Evolutionary conservation across 2,888 invertebrate species (phyloP).

Genomic region (Seira sanloemensis): DNA sequence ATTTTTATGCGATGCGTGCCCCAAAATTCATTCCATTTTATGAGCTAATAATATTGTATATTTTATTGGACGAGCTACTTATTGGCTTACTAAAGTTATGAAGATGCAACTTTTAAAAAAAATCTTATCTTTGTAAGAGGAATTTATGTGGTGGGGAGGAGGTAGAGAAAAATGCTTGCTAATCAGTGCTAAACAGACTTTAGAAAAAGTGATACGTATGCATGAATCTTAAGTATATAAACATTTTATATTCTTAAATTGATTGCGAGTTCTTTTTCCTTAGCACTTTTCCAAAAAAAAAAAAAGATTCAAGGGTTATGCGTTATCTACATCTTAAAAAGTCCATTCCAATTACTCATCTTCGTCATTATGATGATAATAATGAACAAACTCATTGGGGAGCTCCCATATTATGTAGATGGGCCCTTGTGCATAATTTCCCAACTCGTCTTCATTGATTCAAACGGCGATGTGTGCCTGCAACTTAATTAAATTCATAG

Average conservation of each 20-base stretch:
- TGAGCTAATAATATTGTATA: neutral
- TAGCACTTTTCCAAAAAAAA: neutral
- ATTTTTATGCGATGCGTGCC: neutral
- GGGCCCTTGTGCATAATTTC: no score
- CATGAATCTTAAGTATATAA: constrained; percentile 24
- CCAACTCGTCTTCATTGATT: no score
- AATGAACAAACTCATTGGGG: constrained; percentile 34
- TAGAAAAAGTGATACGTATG: constrained; percentile 33
- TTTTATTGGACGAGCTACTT: neutral
- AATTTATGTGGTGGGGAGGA: no score
- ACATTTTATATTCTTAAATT: neutral
- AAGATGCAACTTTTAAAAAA: neutral
- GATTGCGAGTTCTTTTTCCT: constrained; percentile 16
- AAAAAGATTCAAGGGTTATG: constrained; percentile 5
- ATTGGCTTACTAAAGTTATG: neutral
- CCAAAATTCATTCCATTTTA: neutral
- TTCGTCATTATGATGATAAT: constrained; percentile 19
- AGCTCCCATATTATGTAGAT: no score
- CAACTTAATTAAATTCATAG: no score
- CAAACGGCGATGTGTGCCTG: no score
- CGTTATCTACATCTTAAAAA: constrained; percentile 53
- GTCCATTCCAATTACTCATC: constrained; percentile 36
- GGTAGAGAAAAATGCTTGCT: constrained; percentile 35
- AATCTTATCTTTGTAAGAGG: neutral
- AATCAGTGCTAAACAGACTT: constrained; percentile 48